Percentiles rank a stretch among this genome's conserved stretches.
Conservation (phyloP, 2,888 invertebrate species). For the Ormyrus pomaceus region DNA sequence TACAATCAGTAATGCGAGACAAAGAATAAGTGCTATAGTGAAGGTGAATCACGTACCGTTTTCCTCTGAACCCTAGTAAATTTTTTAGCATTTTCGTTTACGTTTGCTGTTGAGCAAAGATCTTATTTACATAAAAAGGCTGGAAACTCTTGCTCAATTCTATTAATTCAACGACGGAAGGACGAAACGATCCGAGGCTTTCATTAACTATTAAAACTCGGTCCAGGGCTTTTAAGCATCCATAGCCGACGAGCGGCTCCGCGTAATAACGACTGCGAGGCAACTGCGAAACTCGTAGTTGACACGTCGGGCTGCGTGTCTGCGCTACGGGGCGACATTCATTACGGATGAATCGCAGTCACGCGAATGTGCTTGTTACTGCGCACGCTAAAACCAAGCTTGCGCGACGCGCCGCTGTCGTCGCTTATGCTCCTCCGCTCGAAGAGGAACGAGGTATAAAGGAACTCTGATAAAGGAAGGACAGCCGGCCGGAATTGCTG, state of each 20-base stretch:
- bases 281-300: constrained; percentile 49
- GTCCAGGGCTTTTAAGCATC: no score
- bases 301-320: not conserved
- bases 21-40: no score
- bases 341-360: constrained; percentile 62
- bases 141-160: no score
- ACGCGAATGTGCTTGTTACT: constrained; percentile 61
- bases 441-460: not conserved
- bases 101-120: no score
- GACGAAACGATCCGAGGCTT: no score
- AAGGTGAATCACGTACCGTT: no score
- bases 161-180: no score
- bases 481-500: not conserved
- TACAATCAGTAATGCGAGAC: no score
- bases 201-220: no score
- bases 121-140: no score
- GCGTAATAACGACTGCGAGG: constrained; percentile 58
- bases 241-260: constrained; percentile 48
- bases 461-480: not conserved
- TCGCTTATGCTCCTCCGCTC: constrained; percentile 56
- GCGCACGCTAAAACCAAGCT: not conserved
- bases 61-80: no score
- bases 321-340: constrained; percentile 56
- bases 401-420: constrained; percentile 14
- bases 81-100: no score